Percentiles rank a stretch among this genome's conserved stretches.
These are phyloP conservation scores for Parapsyche elsis DNA, from an alignment of 1,140 invertebrate species.

Conservation along the genomic window DNA sequence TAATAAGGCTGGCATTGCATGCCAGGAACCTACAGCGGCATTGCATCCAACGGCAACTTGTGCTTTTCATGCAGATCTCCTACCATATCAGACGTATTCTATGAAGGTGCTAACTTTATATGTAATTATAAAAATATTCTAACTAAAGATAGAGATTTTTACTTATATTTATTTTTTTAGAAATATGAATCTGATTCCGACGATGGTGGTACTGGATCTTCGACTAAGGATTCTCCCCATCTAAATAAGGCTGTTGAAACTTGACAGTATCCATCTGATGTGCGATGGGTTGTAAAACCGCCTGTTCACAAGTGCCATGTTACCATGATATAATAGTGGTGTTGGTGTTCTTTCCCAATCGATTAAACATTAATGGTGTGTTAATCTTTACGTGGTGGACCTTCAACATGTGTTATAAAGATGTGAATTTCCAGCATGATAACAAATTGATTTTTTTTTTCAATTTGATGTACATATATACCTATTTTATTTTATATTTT, in stretches of 20 bases:
- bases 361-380: neutral
- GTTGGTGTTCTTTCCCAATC: neutral
- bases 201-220: constrained; percentile 26
- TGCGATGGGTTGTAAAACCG: constrained; percentile 31
- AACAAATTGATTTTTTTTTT: no score
- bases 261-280: constrained; percentile 33
- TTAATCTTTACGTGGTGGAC: neutral
- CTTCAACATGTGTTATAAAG: neutral
- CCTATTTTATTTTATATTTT: no score
- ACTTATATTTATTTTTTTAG: constrained; percentile 46
- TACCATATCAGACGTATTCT: constrained; percentile 68
- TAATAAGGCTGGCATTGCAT: constrained; percentile 73
- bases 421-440: neutral
- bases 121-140: no score
- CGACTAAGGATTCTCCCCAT: constrained; percentile 29
- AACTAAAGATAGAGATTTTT: no score
- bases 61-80: constrained; percentile 75
- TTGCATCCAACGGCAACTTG: constrained; percentile 77
- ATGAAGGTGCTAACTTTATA: constrained; percentile 64
- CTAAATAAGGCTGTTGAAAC: constrained; percentile 6
- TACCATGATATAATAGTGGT: constrained; percentile 35
- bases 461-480: no score
- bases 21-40: constrained; percentile 75
- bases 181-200: constrained; percentile 54
- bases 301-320: constrained; percentile 41